Base-by-base conservation (phyloP, 2,888 invertebrate species). In the Empis livida region DNA sequence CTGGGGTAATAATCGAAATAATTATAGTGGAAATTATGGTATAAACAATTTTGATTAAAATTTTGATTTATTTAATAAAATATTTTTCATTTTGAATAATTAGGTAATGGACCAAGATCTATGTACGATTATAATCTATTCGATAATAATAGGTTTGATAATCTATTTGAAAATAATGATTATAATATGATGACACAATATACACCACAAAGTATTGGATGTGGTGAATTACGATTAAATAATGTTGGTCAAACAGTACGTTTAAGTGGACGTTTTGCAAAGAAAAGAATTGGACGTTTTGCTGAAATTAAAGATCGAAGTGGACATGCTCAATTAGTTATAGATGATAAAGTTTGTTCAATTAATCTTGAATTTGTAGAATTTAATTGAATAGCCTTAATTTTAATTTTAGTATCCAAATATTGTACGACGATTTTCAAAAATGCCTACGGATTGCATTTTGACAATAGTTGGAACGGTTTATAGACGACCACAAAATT, bases 261-360 rank as follows among this genome's bases (percentile, higher is more conserved):
- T 27, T 59, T 84, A 5, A 74, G 73, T 53, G 84, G 84, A 0
- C 78, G 80, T 71, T 58, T 82, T 40, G 74, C 77, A 44, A 76
- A 72, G 59, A 72, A 75, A 51, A 68, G 81, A 9, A 64, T 75
- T 37, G 70, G 73, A 3, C 69, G 72, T 23, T 82, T 84, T 60
- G 61, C 80, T 1, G 72, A 78, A 31, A 58, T 84, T 1, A 65
- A 79, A 45, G 84, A 84, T 65, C 67, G 74, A 9, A 73, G 75
- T 57, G 83, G 82, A 4, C 62, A 68, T 4, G 75, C 76, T 11
- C 83, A 84, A 61, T 62, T 80, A 41, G 66, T 77, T 9, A 62
- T 68, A 15, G 55, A 61, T 20, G 66, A 67, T 38, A 47, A 48
- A 49, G 40, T 44, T 45, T 41, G 2, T 16, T 30, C 27, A n/a